Evolutionary conservation across 2,113 vertebrate species (phyloP).

Genomic region (Zeus faber): DNA sequence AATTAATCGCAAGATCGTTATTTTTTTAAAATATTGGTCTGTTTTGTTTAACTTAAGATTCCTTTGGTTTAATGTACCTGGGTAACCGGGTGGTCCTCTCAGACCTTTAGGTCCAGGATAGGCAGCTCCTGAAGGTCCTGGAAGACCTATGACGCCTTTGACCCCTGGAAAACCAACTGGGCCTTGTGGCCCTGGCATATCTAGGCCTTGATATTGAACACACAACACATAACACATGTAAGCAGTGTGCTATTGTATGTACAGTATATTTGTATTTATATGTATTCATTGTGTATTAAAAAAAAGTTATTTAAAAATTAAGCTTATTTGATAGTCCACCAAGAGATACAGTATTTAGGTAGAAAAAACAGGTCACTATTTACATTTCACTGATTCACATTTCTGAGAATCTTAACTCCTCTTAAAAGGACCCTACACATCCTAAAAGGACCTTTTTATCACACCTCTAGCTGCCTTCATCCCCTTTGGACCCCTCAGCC

Average conservation of each 20-base stretch:
- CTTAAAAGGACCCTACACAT: background rate
- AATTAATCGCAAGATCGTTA: background rate
- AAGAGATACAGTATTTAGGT: background rate
- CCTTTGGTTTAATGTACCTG: too few species aligned
- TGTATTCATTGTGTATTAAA: background rate
- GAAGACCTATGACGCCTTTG: constrained; percentile 39
- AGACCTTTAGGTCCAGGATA: constrained; percentile 33
- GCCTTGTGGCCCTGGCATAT: constrained; percentile 35
- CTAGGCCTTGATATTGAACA: constrained; percentile 20
- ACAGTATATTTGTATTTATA: too few species aligned
- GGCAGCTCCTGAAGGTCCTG: constrained; percentile 27
- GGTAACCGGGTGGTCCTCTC: constrained; percentile 37
- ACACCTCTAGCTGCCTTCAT: constrained; percentile 51
- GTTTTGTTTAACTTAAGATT: too few species aligned
- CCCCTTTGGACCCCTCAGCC: constrained; percentile 56
- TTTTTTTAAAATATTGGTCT: too few species aligned
- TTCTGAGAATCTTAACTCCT: too few species aligned
- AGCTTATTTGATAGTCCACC: too few species aligned
- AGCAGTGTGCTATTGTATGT: too few species aligned
- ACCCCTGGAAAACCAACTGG: constrained; percentile 41
- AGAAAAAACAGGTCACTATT: too few species aligned
- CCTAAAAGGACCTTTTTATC: background rate
- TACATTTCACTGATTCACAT: too few species aligned
- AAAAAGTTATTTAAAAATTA: too few species aligned
- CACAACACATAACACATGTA: background rate